Evolutionary conservation across 2,888 invertebrate genomes (phyloP).

Genomic region (Erebia aethiops): DNA sequence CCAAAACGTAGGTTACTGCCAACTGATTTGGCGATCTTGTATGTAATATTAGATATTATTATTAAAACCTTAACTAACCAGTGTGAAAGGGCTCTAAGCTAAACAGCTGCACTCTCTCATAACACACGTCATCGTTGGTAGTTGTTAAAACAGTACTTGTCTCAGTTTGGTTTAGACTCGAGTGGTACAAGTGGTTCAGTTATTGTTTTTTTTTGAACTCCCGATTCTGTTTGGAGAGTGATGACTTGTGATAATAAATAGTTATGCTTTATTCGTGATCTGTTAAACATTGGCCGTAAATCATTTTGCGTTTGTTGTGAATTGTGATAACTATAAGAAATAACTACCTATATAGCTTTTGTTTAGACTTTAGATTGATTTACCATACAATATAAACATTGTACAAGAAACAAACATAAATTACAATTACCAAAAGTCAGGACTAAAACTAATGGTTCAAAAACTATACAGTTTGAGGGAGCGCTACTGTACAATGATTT

Average conservation of each 20-base stretch:
- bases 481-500: too few species aligned
- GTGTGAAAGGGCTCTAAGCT: conserved; percentile 7
- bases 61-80: conserved; percentile 16
- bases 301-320: not conserved
- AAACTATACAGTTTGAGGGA: too few species aligned
- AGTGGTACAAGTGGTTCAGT: conserved; percentile 32
- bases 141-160: conserved; percentile 40
- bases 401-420: too few species aligned
- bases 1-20: too few species aligned
- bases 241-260: conserved; percentile 18
- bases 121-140: conserved; percentile 35
- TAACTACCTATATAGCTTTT: not conserved
- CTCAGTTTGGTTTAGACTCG: conserved; percentile 28
- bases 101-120: conserved; percentile 35
- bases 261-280: conserved; percentile 4
- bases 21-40: too few species aligned
- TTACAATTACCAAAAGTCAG: too few species aligned
- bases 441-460: too few species aligned
- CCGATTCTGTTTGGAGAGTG: conserved; percentile 13
- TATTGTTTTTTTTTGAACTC: conserved; percentile 29
- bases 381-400: too few species aligned
- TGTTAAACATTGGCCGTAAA: not conserved
- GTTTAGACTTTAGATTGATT: not conserved
- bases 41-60: not conserved
- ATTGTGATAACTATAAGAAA: not conserved